Conservation (phyloP, 2,113 vertebrate genomes). For the Nymphicus hollandicus region DNA sequence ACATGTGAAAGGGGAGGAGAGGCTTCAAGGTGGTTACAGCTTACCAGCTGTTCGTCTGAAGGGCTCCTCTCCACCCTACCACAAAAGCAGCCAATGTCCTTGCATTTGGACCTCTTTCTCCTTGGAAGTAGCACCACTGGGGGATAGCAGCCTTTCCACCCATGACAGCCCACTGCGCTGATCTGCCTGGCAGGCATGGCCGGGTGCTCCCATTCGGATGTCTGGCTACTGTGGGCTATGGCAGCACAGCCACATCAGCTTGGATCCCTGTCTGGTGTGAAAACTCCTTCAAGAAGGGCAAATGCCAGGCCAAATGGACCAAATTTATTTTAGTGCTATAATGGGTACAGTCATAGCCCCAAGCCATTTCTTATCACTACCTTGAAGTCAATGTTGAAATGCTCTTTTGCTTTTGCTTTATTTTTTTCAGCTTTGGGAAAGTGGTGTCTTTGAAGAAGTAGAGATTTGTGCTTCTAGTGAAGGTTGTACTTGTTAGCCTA, state of each 20-base stretch:
- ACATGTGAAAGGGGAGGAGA: neutral
- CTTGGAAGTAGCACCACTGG: neutral
- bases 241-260: rapidly evolving
- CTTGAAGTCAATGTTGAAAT: neutral
- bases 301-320: neutral
- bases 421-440: neutral
- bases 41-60: neutral
- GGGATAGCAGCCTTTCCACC: neutral
- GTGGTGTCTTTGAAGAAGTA: neutral
- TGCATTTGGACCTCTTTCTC: neutral
- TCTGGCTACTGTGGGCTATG: neutral
- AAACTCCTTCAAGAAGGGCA: neutral
- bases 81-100: neutral
- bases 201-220: rapidly evolving
- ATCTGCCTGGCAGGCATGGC: neutral
- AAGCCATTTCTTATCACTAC: neutral
- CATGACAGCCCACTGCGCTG: neutral
- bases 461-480: neutral
- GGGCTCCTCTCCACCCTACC: rapidly evolving
- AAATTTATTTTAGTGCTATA: neutral
- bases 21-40: neutral
- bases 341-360: neutral
- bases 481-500: neutral
- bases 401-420: neutral
- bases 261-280: neutral